Conservation (phyloP, 92 coral and sea anemone genomes). For the Porites lobata region DNA sequence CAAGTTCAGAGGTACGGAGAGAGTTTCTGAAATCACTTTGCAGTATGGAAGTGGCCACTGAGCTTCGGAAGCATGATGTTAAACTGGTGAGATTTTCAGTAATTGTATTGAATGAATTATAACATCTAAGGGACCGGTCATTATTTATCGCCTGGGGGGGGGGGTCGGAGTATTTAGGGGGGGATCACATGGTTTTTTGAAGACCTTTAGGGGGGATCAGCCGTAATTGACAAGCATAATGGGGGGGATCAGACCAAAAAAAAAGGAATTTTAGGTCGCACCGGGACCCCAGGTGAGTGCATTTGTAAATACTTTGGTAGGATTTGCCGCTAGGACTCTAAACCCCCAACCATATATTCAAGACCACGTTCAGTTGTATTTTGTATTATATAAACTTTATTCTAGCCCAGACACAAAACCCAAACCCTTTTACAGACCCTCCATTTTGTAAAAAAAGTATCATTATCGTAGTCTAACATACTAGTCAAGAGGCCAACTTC, state of each 20-base stretch:
- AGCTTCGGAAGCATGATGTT: slow-evolving; percentile 54
- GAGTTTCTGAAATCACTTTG: slow-evolving; percentile 64
- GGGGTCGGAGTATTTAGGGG: slow-evolving; percentile 36
- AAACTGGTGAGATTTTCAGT: slow-evolving; percentile 39
- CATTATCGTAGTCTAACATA: slow-evolving; percentile 38
- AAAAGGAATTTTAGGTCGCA: background rate
- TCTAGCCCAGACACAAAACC: slow-evolving; percentile 40
- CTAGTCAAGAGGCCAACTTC: too few relatives aligned
- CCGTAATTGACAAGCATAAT: background rate
- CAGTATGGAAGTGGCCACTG: slow-evolving; percentile 20
- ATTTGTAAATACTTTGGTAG: too few relatives aligned
- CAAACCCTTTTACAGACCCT: slow-evolving; percentile 41
- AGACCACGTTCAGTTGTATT: too few relatives aligned
- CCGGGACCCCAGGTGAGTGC: too few relatives aligned
- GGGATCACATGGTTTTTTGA: slow-evolving; percentile 25
- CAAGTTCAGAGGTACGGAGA: slow-evolving; percentile 64
- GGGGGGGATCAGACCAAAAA: background rate
- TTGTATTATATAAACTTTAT: background rate
- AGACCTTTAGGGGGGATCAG: slow-evolving; percentile 32
- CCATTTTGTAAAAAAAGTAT: slow-evolving; percentile 33
- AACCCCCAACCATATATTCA: too few relatives aligned
- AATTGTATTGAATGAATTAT: background rate
- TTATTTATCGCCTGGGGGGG: slow-evolving; percentile 7
- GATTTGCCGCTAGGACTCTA: too few relatives aligned
- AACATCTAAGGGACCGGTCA: background rate